Conservation (phyloP, 2,888 invertebrate genomes). For the Monoplex corrugatus region DNA sequence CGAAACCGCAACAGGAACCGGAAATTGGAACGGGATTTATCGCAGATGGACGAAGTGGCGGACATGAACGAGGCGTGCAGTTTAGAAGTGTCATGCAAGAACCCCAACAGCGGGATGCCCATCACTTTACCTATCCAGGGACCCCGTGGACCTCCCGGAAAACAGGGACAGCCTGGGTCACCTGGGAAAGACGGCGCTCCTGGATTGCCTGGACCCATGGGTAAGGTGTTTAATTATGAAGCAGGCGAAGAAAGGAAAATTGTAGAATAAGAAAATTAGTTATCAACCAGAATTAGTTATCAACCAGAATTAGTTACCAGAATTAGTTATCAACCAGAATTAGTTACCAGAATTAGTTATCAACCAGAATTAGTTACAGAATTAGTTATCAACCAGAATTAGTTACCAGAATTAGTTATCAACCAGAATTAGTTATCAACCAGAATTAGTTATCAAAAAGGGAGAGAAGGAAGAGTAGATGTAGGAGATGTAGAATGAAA, state of each 20-base stretch:
- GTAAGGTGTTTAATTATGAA: constrained; percentile 51
- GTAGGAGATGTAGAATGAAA: neutral
- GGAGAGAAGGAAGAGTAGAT: neutral
- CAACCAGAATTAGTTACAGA: too few species aligned
- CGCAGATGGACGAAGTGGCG: constrained; percentile 48
- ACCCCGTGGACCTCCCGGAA: constrained; percentile 75
- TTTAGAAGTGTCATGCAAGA: constrained; percentile 70
- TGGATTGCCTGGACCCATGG: constrained; percentile 70
- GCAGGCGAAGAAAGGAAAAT: neutral
- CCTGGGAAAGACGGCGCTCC: constrained; percentile 72
- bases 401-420: too few species aligned
- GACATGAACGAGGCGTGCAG: constrained; percentile 61
- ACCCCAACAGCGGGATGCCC: constrained; percentile 62
- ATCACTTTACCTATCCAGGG: constrained; percentile 77
- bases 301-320: neutral
- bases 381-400: too few species aligned
- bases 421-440: too few species aligned
- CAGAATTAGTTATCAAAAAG: neutral
- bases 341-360: too few species aligned
- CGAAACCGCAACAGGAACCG: constrained; percentile 53
- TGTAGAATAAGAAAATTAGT: neutral
- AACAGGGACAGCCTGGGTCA: constrained; percentile 70
- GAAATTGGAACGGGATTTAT: constrained; percentile 48
- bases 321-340: too few species aligned
- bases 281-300: too few species aligned